Evolutionary conservation across 64 coral and sea anemone genomes (phyloP).

Genomic region (Anthopleura sola): DNA sequence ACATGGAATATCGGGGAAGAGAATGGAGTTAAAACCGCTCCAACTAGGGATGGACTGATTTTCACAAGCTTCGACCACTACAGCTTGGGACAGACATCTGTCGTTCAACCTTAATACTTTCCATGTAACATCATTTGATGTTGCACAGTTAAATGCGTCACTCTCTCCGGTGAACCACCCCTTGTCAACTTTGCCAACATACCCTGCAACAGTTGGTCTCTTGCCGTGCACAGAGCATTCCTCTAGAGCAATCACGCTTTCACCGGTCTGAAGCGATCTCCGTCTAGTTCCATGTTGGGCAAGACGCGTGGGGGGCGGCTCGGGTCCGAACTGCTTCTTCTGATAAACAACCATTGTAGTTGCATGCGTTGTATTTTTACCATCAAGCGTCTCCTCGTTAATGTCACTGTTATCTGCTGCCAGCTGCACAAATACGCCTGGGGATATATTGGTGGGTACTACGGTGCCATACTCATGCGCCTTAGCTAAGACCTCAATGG

Average conservation of each 20-base stretch:
- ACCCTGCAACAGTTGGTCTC: conserved; percentile 16
- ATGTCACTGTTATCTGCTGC: conserved; percentile 53
- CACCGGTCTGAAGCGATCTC: neutral
- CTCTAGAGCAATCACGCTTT: neutral
- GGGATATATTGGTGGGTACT: conserved; percentile 32
- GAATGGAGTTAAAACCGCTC: conserved; percentile 24
- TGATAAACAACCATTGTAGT: conserved; percentile 41
- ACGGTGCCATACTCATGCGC: conserved; percentile 23
- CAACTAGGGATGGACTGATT: conserved; percentile 20
- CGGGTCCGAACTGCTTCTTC: conserved; percentile 37
- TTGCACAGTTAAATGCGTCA: neutral
- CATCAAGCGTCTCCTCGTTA: conserved; percentile 41
- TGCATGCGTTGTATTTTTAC: conserved; percentile 33
- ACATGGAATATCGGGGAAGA: conserved; percentile 17
- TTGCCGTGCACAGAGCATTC: conserved; percentile 23
- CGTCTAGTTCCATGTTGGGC: conserved; percentile 13
- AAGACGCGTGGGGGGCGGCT: neutral
- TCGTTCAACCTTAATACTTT: neutral
- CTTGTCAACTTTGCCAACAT: conserved; percentile 18
- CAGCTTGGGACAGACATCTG: neutral
- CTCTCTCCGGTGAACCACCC: conserved; percentile 19
- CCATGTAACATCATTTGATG: conserved; percentile 15
- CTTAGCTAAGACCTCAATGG: conserved; percentile 33
- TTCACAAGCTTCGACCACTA: neutral
- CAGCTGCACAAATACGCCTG: conserved; percentile 40